Evolutionary conservation across 2,797 vertebrate species (phyloP), one percentile per base, ranked within the genome.

Genomic region (Tenualosa thibaudeaui): DNA sequence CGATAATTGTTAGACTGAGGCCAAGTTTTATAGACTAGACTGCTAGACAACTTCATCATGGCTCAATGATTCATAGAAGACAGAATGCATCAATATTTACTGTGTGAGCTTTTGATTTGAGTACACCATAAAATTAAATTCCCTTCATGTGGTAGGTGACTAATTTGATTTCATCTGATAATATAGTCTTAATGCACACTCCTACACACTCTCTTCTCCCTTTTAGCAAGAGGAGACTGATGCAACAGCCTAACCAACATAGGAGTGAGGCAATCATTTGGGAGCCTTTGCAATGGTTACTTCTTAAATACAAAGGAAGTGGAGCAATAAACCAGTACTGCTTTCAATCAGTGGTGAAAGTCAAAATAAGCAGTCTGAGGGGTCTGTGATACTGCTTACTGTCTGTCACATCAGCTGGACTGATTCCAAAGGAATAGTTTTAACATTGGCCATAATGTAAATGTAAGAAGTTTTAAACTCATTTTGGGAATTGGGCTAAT

Each of bases 181-280:
- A 85, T 54, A 82, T 83, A 84, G 82, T 60, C 60, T 84, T 81
- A 24, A 85, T 54, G 40, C 68, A 26, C 86, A 81, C 56, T 85
- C 78, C 85, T 54, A 84, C 56, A 84, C 86, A 75, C 84, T 31
- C 86, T 82, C 86, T 85, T 78, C 83, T 81, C 86, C 85, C 84
- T 84, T 87, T 90, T 90, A 83, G 88, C 87, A 92, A 86, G 87
- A 90, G 89, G 89, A 88, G 3, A 8, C 85, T 93, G 92, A 94
- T 92, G 92, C 91, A 94, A 93, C 88, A 91, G 86, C 92, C 86
- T 88, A 88, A 82, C 85, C 81, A 68, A 90, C 40, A 87, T 54
- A 84, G 89, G 89, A 87, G 86, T 93, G 93, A 93, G 92, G 92
- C 91, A 93, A 93, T 88, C 91, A 78, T 56, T 81, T 88, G 87